A percentile compares a stretch with the other conserved stretches of the same genome.
phyloP scores from a whole-genome alignment of 2,797 vertebrate genomes.

The Enteromius thamalakanensis region DNA sequence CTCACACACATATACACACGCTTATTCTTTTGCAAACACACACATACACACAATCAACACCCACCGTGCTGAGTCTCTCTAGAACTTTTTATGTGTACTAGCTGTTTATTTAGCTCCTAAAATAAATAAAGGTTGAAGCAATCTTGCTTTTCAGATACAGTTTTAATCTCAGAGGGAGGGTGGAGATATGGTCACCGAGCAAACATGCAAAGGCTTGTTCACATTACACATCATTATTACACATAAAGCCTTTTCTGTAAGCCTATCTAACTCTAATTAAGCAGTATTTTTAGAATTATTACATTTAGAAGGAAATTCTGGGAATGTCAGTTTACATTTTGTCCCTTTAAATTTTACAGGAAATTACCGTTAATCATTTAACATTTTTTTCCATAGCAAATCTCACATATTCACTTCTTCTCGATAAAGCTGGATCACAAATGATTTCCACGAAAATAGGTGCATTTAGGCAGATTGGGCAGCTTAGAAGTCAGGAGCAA shows the following conservation, averaged over 20 bases:
- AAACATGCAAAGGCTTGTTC: slow-evolving; percentile 11
- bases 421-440: too few relatives aligned
- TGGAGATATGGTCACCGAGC: slow-evolving; percentile 16
- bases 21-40: slow-evolving; percentile 55
- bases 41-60: slow-evolving; percentile 31
- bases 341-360: too few relatives aligned
- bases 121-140: slow-evolving; percentile 46
- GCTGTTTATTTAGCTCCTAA: slow-evolving; percentile 33
- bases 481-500: too few relatives aligned
- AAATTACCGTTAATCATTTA: too few relatives aligned
- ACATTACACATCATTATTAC: slow-evolving; percentile 54
- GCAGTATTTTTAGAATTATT: too few relatives aligned
- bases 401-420: too few relatives aligned
- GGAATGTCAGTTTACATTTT: too few relatives aligned
- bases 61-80: not conserved
- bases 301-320: too few relatives aligned
- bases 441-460: too few relatives aligned
- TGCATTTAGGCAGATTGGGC: too few relatives aligned
- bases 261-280: not conserved
- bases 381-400: too few relatives aligned
- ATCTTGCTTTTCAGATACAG: slow-evolving; percentile 13
- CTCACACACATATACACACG: slow-evolving; percentile 55
- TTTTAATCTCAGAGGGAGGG: not conserved
- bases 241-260: slow-evolving; percentile 27
- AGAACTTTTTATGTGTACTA: not conserved